Base-by-base conservation (phyloP, 2,888 invertebrate species). In the Drosophila meridiana region DNA sequence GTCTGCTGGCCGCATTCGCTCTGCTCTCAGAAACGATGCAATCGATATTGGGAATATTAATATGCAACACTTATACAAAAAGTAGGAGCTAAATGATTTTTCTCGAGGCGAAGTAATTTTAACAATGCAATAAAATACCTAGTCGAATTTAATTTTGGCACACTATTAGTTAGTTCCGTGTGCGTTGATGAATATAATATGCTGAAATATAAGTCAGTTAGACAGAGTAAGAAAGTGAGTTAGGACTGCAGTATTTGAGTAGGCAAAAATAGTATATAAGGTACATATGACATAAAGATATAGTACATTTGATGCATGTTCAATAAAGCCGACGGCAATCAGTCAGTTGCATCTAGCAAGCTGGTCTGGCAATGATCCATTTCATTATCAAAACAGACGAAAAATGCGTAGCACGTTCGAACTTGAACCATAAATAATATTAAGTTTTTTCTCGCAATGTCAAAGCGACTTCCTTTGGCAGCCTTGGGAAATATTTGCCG, bases 361-460 rank as follows among this genome's bases (percentile, higher is more conserved):
- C 28, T 5, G 7, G 38, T 40, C 64, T 42, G 43, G 40, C 48
- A 66, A 65, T 78, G 69, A 64, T 77, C 50, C 38, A 72, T 67
- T 67, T 73, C 62, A 73, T 63, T 69, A 73, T 60, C 73, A 79
- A 80, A 78, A 69, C 57, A 65, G 60, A 53, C 59, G 36, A 62
- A 61, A 59, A 63, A 91, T 91, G 87, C 92, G 70, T 68, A 76
- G 82, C 92, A 92, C 91, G 91, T 90, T 77, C 88, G 78, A 70
- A 82, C 83, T 78, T 78, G 67, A 78, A 80, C 76, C 87, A 91
- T 91, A 91, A 91, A 91, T 92, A 91, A 91, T 92, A 91, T 82
- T 87, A 74, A 80, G 81, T 91, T 76, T 87, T 77, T 56, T 42
- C 34, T 56, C 42, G n/a, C 50, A 50, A 47, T 45, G 47, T 36